These are phyloP conservation scores for Mizuhopecten yessoensis DNA, from an alignment of 1,140 invertebrate species.

Conservation along the genomic window DNA sequence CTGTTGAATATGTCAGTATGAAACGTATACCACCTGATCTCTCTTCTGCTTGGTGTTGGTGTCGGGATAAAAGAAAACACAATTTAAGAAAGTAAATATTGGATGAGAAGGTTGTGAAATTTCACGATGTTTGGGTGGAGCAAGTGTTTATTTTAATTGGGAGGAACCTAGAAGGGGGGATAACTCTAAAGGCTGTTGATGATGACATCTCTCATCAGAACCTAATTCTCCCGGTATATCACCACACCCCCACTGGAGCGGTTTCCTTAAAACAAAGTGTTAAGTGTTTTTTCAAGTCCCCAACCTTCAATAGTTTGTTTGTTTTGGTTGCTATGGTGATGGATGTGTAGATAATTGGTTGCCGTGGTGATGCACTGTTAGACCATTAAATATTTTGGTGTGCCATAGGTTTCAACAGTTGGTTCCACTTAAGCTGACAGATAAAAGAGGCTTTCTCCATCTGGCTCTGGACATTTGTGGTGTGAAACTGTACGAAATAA, in stretches of 20 bases:
- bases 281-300: not conserved
- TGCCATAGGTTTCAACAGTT: not conserved
- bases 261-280: constrained; percentile 18
- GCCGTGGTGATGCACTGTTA: constrained; percentile 19
- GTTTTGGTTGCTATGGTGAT: constrained; percentile 18
- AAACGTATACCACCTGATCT: not conserved
- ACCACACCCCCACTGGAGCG: not conserved
- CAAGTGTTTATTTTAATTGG: not conserved
- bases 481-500: not conserved
- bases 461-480: not conserved
- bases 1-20: too few relatives aligned
- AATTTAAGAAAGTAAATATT: constrained; percentile 13
- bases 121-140: not conserved
- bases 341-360: constrained; percentile 20
- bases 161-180: not conserved
- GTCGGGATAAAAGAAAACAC: not conserved
- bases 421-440: not conserved
- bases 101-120: not conserved
- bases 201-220: not conserved
- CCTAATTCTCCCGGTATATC: not conserved
- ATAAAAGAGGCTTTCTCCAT: not conserved
- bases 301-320: constrained; percentile 9
- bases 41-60: not conserved
- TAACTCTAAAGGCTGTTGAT: not conserved
- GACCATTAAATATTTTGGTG: not conserved